Conservation (phyloP, 2,797 vertebrate genomes). For the Oreonectes daqikongensis region DNA sequence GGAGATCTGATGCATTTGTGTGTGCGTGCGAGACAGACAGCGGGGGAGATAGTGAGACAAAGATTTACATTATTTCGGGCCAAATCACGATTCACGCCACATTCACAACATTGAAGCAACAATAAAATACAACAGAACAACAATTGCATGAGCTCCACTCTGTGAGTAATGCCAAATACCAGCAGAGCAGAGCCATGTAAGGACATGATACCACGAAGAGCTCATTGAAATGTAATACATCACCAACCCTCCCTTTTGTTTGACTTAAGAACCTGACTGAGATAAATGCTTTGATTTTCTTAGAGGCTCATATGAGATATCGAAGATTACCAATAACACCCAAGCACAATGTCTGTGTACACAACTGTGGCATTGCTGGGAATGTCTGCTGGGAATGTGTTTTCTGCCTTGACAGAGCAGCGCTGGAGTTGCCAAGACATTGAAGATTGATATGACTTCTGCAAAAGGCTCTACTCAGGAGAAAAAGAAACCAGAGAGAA, state of each 20-base stretch:
- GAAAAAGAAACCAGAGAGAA: neutral
- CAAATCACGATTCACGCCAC: conserved; percentile 20
- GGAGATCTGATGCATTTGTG: conserved; percentile 23
- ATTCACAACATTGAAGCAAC: conserved; percentile 7
- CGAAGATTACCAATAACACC: conserved; percentile 10
- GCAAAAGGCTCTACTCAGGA: conserved; percentile 8
- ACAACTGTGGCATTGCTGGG: neutral
- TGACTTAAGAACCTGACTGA: conserved; percentile 19
- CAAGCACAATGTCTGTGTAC: neutral
- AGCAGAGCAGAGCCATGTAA: conserved; percentile 38
- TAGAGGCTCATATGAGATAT: conserved; percentile 15
- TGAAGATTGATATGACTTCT: conserved; percentile 21
- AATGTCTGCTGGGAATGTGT: conserved; percentile 23
- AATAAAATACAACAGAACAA: neutral
- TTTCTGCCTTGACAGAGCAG: conserved; percentile 20
- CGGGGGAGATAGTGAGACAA: conserved; percentile 13
- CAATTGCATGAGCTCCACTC: neutral
- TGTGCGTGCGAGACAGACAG: conserved; percentile 17
- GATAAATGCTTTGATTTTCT: conserved; percentile 14
- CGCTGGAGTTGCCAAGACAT: conserved; percentile 11
- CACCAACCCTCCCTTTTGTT: conserved; percentile 25
- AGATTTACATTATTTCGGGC: conserved; percentile 30
- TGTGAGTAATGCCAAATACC: conserved; percentile 11
- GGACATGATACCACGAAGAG: conserved; percentile 22
- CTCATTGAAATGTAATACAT: conserved; percentile 12